A percentile compares a stretch with the other conserved stretches of the same genome.
Conservation (phyloP, 2,797 vertebrate species). For the Lepilemur ruficaudatus region DNA sequence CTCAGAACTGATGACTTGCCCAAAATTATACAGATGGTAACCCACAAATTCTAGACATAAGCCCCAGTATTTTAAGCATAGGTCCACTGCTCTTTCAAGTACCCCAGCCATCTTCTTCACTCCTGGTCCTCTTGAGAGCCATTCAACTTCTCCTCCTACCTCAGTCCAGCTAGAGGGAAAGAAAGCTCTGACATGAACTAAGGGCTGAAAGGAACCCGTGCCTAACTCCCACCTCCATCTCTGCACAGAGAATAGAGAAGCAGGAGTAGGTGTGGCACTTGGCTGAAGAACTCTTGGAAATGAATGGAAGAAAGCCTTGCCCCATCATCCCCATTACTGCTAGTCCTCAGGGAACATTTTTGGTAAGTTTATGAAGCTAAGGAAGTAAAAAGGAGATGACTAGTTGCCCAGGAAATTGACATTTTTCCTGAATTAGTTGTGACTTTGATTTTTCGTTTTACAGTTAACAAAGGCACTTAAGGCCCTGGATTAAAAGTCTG, state of each 20-base stretch:
- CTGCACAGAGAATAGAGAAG: neutral
- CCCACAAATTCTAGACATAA: constrained; percentile 4
- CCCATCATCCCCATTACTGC: constrained; percentile 37
- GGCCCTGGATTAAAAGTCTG: constrained; percentile 61
- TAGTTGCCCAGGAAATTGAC: constrained; percentile 64
- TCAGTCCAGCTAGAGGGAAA: neutral
- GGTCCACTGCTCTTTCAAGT: neutral
- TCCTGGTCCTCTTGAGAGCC: neutral
- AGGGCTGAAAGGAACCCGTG: neutral
- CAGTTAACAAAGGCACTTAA: constrained; percentile 71
- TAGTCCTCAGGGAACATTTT: constrained; percentile 57
- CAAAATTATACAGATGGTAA: constrained; percentile 19
- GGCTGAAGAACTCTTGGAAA: constrained; percentile 33
- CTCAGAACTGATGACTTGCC: neutral
- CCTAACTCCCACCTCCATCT: constrained; percentile 28
- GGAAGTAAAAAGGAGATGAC: constrained; percentile 55
- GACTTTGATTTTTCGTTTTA: constrained; percentile 76
- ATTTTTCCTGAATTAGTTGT: constrained; percentile 68
- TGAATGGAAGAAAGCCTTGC: constrained; percentile 49
- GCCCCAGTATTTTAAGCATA: neutral
- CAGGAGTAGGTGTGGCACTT: constrained; percentile 7
- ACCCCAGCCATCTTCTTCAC: neutral
- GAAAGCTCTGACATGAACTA: neutral
- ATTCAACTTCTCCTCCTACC: constrained; percentile 30
- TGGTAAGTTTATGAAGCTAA: constrained; percentile 63